Conservation (phyloP, 2,888 invertebrate genomes). For the Acrocyrtus sp. region DNA sequence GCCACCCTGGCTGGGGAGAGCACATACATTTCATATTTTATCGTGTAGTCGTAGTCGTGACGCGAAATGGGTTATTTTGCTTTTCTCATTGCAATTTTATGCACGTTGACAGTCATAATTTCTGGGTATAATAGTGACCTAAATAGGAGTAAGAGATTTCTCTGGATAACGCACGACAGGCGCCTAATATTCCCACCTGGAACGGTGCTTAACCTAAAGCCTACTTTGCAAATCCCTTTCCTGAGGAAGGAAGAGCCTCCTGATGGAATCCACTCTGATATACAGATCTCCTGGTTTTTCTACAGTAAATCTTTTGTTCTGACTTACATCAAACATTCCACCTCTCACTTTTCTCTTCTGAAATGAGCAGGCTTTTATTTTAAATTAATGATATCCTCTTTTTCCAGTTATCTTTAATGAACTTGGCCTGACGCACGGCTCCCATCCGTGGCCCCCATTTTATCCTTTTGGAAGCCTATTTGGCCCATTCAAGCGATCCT, state of each 20-base stretch:
- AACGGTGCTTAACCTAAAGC: constrained; percentile 30
- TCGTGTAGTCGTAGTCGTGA: too few species aligned
- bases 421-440: constrained; percentile 27
- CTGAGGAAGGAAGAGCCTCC: constrained; percentile 36
- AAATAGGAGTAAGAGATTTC: constrained; percentile 23
- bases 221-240: constrained; percentile 32
- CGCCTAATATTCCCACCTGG: constrained; percentile 40
- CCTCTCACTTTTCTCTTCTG: background rate
- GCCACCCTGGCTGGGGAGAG: background rate
- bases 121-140: too few species aligned
- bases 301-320: constrained; percentile 35
- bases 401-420: constrained; percentile 37
- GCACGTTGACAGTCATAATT: too few species aligned
- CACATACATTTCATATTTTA: background rate
- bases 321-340: background rate
- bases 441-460: constrained; percentile 41
- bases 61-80: too few species aligned
- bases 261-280: constrained; percentile 41
- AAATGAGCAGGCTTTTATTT: background rate
- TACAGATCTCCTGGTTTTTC: constrained; percentile 40
- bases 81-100: too few species aligned
- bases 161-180: constrained; percentile 38
- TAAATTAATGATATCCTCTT: background rate
- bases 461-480: constrained; percentile 36
- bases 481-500: constrained; percentile 27